phyloP scores from a whole-genome alignment of 2,888 invertebrate genomes.

The Megamerina dolium region DNA sequence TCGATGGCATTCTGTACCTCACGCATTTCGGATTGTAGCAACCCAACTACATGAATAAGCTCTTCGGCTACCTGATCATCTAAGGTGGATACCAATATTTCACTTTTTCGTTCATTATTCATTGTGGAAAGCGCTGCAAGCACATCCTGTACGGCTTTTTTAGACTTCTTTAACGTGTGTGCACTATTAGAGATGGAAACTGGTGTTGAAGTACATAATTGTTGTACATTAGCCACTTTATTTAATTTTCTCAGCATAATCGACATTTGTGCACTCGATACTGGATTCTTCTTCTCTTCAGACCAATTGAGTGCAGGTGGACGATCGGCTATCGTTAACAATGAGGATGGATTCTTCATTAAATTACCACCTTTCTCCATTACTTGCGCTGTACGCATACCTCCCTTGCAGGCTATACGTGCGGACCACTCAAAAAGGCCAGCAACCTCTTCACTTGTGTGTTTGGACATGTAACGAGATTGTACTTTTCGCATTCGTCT shows the following conservation, averaged over 20 bases:
- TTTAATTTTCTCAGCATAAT: constrained; percentile 49
- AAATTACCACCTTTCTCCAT: constrained; percentile 14
- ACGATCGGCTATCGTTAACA: constrained; percentile 32
- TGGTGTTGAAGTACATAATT: constrained; percentile 31
- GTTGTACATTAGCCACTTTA: constrained; percentile 38
- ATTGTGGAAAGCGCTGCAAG: constrained; percentile 11
- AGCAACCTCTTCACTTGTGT: constrained; percentile 71
- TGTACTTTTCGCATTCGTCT: constrained; percentile 72
- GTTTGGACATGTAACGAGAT: constrained; percentile 66
- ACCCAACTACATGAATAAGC: constrained; percentile 66
- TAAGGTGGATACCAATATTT: constrained; percentile 48
- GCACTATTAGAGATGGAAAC: constrained; percentile 3
- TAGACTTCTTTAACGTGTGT: constrained; percentile 15
- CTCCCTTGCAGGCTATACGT: constrained; percentile 38
- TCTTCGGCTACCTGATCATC: constrained; percentile 52
- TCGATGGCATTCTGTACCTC: constrained; percentile 73
- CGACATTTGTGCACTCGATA: constrained; percentile 54
- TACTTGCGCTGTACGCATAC: constrained; percentile 15
- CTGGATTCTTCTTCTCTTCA: constrained; percentile 47
- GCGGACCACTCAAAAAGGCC: constrained; percentile 72
- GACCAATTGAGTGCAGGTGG: constrained; percentile 32
- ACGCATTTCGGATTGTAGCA: constrained; percentile 65
- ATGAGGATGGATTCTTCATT: constrained; percentile 12
- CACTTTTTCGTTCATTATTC: constrained; percentile 16
- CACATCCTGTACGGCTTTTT: constrained; percentile 20